These are phyloP conservation scores for Caenorhabditis drosophilae DNA, from an alignment of 2,888 invertebrate species.

Conservation along the genomic window DNA sequence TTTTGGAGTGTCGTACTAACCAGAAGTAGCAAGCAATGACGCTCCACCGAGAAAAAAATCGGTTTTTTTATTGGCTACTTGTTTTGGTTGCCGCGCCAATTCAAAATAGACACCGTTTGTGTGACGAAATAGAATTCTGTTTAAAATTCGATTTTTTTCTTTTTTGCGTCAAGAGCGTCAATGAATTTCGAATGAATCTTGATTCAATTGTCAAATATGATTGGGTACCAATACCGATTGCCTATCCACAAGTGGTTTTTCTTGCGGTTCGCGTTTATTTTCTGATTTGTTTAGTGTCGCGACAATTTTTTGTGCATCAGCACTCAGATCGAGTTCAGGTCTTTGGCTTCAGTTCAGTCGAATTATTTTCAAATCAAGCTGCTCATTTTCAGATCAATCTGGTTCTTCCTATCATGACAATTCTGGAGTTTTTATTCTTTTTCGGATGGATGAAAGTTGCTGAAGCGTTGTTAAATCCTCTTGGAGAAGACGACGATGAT, in stretches of 20 bases:
- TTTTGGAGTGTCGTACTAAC: too few relatives aligned
- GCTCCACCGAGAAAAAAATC: too few relatives aligned
- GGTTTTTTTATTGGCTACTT: too few relatives aligned
- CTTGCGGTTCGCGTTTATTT: constrained; percentile 21
- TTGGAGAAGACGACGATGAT: constrained; percentile 62
- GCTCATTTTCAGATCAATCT: constrained; percentile 5
- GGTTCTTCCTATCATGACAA: constrained; percentile 45
- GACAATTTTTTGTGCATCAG: constrained; percentile 9
- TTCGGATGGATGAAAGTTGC: constrained; percentile 51
- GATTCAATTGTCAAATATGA: constrained; percentile 16
- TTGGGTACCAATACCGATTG: constrained; percentile 22
- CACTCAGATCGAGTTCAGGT: neutral
- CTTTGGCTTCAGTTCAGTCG: too few relatives aligned
- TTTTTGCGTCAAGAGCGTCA: too few relatives aligned
- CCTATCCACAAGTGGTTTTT: constrained; percentile 24
- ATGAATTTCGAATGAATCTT: constrained; percentile 4
- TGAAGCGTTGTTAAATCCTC: constrained; percentile 58
- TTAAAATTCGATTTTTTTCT: too few relatives aligned
- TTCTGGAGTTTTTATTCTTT: constrained; percentile 45
- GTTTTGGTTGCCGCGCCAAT: too few relatives aligned
- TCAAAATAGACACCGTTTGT: too few relatives aligned
- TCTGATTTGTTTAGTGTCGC: constrained; percentile 15
- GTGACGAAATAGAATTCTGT: too few relatives aligned
- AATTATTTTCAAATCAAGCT: too few relatives aligned
- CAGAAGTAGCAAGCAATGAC: too few relatives aligned